phyloP scores from a whole-genome alignment of 2,797 vertebrate species.

The Sebastes hubbsi region DNA sequence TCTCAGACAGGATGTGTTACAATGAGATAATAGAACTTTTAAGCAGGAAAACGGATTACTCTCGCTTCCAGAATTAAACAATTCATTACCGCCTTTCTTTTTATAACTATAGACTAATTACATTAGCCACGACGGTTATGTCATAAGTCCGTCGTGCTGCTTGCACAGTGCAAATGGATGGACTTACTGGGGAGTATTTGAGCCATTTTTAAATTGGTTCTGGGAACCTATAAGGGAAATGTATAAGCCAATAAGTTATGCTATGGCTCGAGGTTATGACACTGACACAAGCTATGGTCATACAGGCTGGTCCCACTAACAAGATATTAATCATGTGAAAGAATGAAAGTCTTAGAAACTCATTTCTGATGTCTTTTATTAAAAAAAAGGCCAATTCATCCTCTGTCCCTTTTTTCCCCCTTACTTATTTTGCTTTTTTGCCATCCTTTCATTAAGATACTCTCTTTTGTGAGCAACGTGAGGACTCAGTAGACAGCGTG shows the following conservation, averaged over 20 bases:
- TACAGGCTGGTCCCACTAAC: conserved; percentile 11
- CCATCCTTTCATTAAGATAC: conserved; percentile 4
- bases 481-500: not conserved
- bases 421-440: not conserved
- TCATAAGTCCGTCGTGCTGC: conserved; percentile 70
- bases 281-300: conserved; percentile 43
- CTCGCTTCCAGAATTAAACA: conserved; percentile 72
- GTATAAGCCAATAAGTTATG: conserved; percentile 38
- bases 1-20: conserved; percentile 53
- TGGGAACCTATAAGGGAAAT: conserved; percentile 51
- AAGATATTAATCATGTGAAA: conserved; percentile 44
- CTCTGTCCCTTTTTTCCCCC: conserved; percentile 15
- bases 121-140: conserved; percentile 68
- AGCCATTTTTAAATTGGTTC: conserved; percentile 68
- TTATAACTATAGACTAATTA: conserved; percentile 81
- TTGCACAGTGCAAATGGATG: conserved; percentile 73
- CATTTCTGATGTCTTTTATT: conserved; percentile 64
- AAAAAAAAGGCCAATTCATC: conserved; percentile 43
- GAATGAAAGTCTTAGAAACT: conserved; percentile 50
- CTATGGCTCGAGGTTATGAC: conserved; percentile 50
- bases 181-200: conserved; percentile 43
- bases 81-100: conserved; percentile 78
- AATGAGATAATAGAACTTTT: conserved; percentile 65
- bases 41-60: conserved; percentile 73
- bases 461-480: not conserved